phyloP scores from a whole-genome alignment of 1,140 invertebrate genomes.

The Kradibia gibbosae region DNA sequence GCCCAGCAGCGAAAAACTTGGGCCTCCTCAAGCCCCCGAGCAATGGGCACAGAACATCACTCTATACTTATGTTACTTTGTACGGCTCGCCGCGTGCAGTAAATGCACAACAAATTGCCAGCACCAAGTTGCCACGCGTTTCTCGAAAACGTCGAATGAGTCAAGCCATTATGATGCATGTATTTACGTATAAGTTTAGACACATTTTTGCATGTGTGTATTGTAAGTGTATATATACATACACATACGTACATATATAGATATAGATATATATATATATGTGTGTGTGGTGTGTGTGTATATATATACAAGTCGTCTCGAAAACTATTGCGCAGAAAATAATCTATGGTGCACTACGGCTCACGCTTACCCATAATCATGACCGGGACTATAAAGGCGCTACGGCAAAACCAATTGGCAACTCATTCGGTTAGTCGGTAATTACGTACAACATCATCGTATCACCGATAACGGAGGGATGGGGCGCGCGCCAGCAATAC shows the following conservation, averaged over 20 bases:
- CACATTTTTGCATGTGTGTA: no score
- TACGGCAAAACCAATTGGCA: not conserved
- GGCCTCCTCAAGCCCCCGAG: slow-evolving; percentile 58
- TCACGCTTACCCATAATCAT: not conserved
- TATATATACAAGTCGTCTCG: no score
- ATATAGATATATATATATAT: no score
- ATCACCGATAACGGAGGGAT: no score
- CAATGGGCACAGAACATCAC: slow-evolving; percentile 66
- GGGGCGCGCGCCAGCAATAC: not conserved
- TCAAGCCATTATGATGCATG: slow-evolving; percentile 5
- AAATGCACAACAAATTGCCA: not conserved
- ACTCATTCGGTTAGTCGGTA: not conserved
- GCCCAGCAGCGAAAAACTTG: slow-evolving; percentile 62
- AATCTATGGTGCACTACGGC: not conserved
- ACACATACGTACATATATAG: no score
- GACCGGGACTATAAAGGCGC: not conserved
- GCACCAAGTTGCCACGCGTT: not conserved
- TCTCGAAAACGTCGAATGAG: not conserved
- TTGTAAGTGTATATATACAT: no score
- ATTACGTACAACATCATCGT: not conserved
- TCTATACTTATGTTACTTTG: no score
- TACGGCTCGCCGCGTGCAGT: no score
- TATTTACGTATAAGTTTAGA: no score
- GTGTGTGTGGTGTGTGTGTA: no score
- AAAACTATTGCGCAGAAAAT: not conserved